Evolutionary conservation across 2,888 invertebrate genomes (phyloP), one percentile per base, ranked within the genome.

Genomic region (Drosophila leonis): DNA sequence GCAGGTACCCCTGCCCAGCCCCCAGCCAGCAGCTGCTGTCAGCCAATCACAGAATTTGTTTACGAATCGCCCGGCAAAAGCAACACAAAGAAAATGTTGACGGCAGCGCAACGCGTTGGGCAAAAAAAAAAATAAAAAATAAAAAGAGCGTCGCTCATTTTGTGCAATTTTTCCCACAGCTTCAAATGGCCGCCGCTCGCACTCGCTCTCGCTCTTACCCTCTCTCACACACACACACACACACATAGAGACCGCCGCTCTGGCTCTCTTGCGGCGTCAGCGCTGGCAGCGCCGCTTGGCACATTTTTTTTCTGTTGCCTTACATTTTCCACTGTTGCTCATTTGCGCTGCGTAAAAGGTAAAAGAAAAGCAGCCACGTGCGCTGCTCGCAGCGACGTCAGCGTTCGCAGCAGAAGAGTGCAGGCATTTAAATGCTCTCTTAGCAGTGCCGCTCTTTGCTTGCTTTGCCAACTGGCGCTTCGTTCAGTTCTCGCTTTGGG

Each of bases 41-140:
- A 83, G 82, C 91, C 91, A 91, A 91, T 91, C 92, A 90, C 83
- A 92, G 84, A 91, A 92, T 90, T 91, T 91, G 91, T 91, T 91
- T 91, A 91, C 91, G 91, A 91, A 91, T 88, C 76, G 81, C 74
- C 62, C 64, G 79, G 77, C 79, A 91, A 92, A 91, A 90, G 90
- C 90, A 90, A 90, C 81, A 88, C 72, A 88, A 90, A 78, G 87
- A 91, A 91, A 86, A 84, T 82, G 78, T 73, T 65, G 61, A 57
- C 61, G 65, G 68, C 65, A 68, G 72, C 75, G 70, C 67, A 69
- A 77, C 69, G 70, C 55, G 27, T 29, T 65, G 63, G 51, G 51
- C 46, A 66, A 65, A 48, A n/a, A 48, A 1, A 65, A 70, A 27
- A 31, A 68, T 79, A 72, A 88, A 77, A 75, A 82, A 78, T 8